Evolutionary conservation across 2,888 invertebrate genomes (phyloP).

Genomic region (Deladenus siricidicola): DNA sequence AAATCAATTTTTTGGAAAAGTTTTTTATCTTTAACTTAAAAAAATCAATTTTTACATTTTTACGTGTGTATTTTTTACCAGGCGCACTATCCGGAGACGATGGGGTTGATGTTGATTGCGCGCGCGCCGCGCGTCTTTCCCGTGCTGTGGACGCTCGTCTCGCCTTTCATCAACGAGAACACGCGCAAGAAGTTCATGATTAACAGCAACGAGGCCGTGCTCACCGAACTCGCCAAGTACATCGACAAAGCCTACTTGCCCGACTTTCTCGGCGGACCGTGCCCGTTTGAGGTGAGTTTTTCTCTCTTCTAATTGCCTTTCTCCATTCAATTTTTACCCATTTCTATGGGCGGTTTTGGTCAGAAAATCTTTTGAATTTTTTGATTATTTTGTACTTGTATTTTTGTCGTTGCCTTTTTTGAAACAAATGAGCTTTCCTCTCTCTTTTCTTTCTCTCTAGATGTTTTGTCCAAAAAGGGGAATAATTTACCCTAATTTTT

Average conservation of each 20-base stretch:
- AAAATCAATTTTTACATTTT: not conserved
- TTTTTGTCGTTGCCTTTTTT: no score
- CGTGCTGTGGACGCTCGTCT: constrained; percentile 86
- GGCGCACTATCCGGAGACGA: constrained; percentile 87
- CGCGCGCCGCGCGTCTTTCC: constrained; percentile 87
- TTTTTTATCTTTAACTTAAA: no score
- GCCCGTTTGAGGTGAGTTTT: constrained; percentile 19
- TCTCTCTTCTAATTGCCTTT: not conserved
- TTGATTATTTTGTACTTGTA: no score
- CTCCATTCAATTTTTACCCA: no score
- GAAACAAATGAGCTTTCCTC: no score
- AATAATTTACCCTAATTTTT: not conserved
- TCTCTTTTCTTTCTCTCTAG: no score
- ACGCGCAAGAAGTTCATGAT: constrained; percentile 65
- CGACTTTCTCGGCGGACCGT: constrained; percentile 80
- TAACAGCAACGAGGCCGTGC: constrained; percentile 66
- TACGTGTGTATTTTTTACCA: constrained; percentile 56
- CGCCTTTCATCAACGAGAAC: constrained; percentile 88
- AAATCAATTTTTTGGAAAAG: no score
- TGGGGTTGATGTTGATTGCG: constrained; percentile 80
- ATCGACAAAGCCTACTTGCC: constrained; percentile 77
- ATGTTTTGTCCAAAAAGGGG: no score
- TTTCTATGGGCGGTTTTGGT: no score
- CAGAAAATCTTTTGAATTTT: no score
- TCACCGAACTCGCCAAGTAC: constrained; percentile 59